Percentiles rank a stretch among this genome's conserved stretches.
Evolutionary conservation across 2,888 invertebrate genomes (phyloP).

Genomic region (Leptopterna dolabrata): DNA sequence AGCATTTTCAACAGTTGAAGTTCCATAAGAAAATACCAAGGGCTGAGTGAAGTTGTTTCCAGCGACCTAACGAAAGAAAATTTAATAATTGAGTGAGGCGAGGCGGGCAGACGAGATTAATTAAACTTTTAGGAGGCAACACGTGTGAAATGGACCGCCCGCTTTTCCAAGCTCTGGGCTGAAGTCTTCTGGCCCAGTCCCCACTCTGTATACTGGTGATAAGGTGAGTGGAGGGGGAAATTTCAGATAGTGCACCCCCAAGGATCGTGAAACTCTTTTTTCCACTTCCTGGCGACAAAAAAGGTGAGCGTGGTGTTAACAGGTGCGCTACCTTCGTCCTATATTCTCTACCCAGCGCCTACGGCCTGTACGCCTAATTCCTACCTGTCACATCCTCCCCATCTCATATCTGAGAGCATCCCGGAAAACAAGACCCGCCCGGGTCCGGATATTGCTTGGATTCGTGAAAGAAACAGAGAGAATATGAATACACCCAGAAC

Average conservation of each 20-base stretch:
- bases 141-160: constrained; percentile 2
- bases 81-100: constrained; percentile 7
- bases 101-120: background rate
- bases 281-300: background rate
- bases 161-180: background rate
- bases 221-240: background rate
- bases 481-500: too few relatives aligned
- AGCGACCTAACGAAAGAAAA: background rate
- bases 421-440: background rate
- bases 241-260: background rate
- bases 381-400: background rate
- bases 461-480: background rate
- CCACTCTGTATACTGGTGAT: background rate
- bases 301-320: background rate
- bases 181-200: background rate
- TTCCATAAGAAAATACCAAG: background rate
- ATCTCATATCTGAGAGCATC: background rate
- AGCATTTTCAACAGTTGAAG: background rate
- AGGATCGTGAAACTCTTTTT: background rate
- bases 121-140: constrained; percentile 25
- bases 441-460: background rate
- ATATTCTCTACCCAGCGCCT: background rate
- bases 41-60: background rate
- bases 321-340: background rate
- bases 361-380: background rate